Conservation (phyloP, 64 coral and sea anemone species). For the Platygyra sinensis region DNA sequence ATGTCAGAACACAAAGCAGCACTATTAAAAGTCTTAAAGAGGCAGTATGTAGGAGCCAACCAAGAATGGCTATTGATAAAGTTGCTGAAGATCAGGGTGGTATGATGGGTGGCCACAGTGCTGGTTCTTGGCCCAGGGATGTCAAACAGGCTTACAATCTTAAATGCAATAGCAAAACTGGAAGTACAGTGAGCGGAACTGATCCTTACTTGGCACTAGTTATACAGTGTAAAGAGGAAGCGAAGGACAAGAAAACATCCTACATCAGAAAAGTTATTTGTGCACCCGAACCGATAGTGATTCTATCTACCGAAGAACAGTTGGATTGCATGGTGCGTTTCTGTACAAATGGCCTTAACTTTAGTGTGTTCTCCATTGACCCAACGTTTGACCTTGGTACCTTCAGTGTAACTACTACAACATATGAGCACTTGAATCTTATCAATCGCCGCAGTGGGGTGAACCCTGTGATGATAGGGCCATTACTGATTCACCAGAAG, state of each 20-base stretch:
- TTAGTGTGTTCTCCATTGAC: neutral
- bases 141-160: constrained; percentile 12
- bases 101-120: constrained; percentile 14
- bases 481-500: constrained; percentile 14
- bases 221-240: constrained; percentile 14
- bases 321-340: constrained; percentile 15
- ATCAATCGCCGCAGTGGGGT: neutral
- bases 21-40: constrained; percentile 23
- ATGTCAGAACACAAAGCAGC: constrained; percentile 25
- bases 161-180: neutral
- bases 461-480: constrained; percentile 36
- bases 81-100: constrained; percentile 18
- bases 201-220: constrained; percentile 13
- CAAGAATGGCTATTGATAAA: constrained; percentile 26
- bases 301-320: constrained; percentile 23
- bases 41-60: constrained; percentile 15
- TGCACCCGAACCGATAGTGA: constrained; percentile 1
- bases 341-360: neutral
- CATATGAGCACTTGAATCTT: constrained; percentile 32
- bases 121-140: constrained; percentile 14
- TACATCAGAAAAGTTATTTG: constrained; percentile 4
- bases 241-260: neutral
- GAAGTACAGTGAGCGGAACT: constrained; percentile 8
- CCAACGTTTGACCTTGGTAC: constrained; percentile 19
- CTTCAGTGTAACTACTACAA: constrained; percentile 17